These are phyloP conservation scores for Plagodis dolabraria DNA, from an alignment of 2,888 invertebrate species.

Conservation along the genomic window DNA sequence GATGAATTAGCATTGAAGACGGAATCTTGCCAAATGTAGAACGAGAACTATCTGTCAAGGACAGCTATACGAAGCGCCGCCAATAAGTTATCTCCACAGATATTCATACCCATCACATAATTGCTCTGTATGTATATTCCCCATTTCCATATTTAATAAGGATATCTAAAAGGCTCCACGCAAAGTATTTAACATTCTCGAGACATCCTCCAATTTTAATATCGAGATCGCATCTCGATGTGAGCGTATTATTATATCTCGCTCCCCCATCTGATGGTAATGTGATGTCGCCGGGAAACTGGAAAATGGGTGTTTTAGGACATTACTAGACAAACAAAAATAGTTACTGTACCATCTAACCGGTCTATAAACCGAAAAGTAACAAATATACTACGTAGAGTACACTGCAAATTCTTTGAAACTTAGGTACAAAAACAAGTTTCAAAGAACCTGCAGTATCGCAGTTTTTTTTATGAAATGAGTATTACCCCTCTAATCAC, in stretches of 20 bases:
- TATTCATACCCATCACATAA: too few species aligned
- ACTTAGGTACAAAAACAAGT: too few species aligned
- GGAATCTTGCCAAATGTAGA: too few species aligned
- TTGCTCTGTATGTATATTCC: neutral
- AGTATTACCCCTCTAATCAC: too few species aligned
- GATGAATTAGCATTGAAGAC: too few species aligned
- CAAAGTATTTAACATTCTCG: constrained; percentile 19
- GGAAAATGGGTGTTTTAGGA: neutral
- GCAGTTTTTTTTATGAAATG: too few species aligned
- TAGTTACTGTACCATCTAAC: neutral
- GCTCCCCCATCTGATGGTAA: constrained; percentile 6
- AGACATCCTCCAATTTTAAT: constrained; percentile 20
- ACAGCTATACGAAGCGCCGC: too few species aligned
- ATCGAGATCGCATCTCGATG: constrained; percentile 15
- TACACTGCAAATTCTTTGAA: neutral
- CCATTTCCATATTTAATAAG: constrained; percentile 9
- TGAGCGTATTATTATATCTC: constrained; percentile 11
- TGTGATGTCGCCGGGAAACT: constrained; percentile 1
- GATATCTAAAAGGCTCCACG: neutral
- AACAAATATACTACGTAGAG: too few species aligned
- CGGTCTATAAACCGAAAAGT: neutral
- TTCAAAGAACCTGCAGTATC: too few species aligned
- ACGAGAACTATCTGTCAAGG: too few species aligned
- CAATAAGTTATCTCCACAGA: too few species aligned
- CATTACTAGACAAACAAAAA: neutral